Conservation (phyloP, 1,140 invertebrate genomes). For the Protaetia brevitarsis region DNA sequence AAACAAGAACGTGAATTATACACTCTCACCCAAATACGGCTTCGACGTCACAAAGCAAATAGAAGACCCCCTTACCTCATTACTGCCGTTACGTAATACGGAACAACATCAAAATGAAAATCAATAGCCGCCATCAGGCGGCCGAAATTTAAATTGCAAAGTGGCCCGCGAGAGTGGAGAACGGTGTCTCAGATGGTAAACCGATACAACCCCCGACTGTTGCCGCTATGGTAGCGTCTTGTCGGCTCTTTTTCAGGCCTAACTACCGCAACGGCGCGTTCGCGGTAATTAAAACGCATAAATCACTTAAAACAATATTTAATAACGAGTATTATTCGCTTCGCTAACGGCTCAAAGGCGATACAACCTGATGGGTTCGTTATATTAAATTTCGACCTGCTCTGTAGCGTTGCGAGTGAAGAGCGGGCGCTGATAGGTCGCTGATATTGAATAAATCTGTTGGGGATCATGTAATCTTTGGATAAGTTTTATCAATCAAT, state of each 20-base stretch:
- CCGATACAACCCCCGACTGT: not conserved
- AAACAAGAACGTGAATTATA: too few species aligned
- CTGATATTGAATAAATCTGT: too few species aligned
- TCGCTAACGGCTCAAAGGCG: not conserved
- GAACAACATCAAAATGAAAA: constrained; percentile 6
- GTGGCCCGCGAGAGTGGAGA: not conserved
- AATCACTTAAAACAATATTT: constrained; percentile 13
- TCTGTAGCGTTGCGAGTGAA: too few species aligned
- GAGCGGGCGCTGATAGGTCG: too few species aligned
- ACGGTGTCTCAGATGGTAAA: not conserved
- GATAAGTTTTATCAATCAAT: too few species aligned
- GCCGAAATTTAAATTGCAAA: constrained; percentile 7
- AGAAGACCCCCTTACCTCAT: constrained; percentile 1
- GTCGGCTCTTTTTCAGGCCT: not conserved
- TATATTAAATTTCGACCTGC: constrained; percentile 9
- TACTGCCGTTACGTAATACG: not conserved
- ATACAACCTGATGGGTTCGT: not conserved
- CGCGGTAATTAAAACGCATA: constrained; percentile 16
- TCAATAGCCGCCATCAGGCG: constrained; percentile 4
- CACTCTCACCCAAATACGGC: too few species aligned
- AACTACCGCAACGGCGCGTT: not conserved
- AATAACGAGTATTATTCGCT: constrained; percentile 2
- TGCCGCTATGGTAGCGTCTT: not conserved
- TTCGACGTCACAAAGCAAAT: too few species aligned
- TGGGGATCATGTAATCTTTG: too few species aligned